A percentile compares a stretch with the other conserved stretches of the same genome.
Evolutionary conservation across 2,888 invertebrate genomes (phyloP).

Genomic region (Caenorhabditis imperialis): DNA sequence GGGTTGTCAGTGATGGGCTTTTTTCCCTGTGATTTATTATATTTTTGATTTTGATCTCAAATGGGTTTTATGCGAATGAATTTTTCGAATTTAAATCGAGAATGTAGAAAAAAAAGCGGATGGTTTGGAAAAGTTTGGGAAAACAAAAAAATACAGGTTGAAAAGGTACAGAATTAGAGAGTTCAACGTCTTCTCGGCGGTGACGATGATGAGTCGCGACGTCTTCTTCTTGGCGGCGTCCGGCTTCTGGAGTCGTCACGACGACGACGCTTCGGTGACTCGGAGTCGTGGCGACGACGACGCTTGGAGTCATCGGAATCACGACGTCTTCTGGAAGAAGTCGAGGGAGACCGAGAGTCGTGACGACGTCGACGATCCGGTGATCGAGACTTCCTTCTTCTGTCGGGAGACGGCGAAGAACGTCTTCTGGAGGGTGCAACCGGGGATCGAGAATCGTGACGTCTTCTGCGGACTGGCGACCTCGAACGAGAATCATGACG

Average conservation of each 20-base stretch:
- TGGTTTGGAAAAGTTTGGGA: too few species aligned
- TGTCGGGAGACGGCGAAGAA: background rate
- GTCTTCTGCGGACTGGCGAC: background rate
- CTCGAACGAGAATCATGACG: background rate
- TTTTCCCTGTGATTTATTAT: too few species aligned
- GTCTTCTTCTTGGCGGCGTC: conserved; percentile 1
- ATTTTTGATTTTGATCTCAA: too few species aligned
- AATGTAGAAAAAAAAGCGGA: too few species aligned
- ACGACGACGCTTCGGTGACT: conserved; percentile 1
- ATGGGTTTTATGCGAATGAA: too few species aligned
- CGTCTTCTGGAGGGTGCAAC: background rate
- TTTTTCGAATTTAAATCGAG: too few species aligned
- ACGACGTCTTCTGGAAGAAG: background rate
- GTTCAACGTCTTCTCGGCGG: conserved; percentile 12
- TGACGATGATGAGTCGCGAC: conserved; percentile 16
- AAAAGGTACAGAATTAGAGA: background rate
- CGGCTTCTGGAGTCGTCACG: conserved; percentile 16
- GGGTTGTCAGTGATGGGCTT: too few species aligned
- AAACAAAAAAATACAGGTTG: too few species aligned
- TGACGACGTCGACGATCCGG: too few species aligned
- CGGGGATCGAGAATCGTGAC: background rate
- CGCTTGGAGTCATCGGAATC: background rate
- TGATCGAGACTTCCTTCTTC: too few species aligned
- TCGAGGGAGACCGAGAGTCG: too few species aligned
- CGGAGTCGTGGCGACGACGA: background rate